These are phyloP conservation scores for Tyria jacobaeae DNA, from an alignment of 2,888 invertebrate species.

Conservation along the genomic window DNA sequence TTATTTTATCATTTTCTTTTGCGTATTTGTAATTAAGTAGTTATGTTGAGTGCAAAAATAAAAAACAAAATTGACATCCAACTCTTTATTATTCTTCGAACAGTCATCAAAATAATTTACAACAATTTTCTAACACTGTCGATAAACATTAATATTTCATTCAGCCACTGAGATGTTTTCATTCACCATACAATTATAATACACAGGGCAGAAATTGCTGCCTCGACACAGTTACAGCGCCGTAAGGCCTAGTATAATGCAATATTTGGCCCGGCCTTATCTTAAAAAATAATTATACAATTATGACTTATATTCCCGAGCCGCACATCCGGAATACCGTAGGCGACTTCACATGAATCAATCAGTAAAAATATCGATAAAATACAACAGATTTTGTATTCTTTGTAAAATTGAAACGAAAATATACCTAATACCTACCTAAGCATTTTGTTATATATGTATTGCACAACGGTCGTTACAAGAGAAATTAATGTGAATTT, in stretches of 20 bases:
- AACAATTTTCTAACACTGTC: constrained; percentile 87
- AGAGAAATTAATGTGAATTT: constrained; percentile 76
- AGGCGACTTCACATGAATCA: constrained; percentile 59
- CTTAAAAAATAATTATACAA: constrained; percentile 84
- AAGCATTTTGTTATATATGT: constrained; percentile 82
- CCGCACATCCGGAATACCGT: constrained; percentile 62
- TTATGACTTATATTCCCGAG: constrained; percentile 80
- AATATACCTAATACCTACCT: constrained; percentile 84
- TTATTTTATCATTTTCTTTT: not conserved
- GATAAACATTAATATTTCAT: constrained; percentile 84
- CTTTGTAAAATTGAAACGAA: constrained; percentile 83
- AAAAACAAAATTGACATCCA: constrained; percentile 82
- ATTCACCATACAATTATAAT: constrained; percentile 72
- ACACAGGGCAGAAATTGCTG: constrained; percentile 75
- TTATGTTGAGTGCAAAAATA: constrained; percentile 48
- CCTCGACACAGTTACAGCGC: constrained; percentile 75
- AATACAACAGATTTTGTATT: constrained; percentile 85
- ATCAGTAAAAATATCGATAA: constrained; percentile 83
- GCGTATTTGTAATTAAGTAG: not conserved
- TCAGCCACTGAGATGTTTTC: constrained; percentile 84
- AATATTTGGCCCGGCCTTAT: constrained; percentile 86
- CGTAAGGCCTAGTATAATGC: constrained; percentile 82
- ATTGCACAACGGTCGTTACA: constrained; percentile 84
- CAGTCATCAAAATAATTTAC: constrained; percentile 88
- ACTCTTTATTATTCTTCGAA: constrained; percentile 88